Conservation (phyloP, 2,113 vertebrate species). For the Nanorana parkeri region DNA sequence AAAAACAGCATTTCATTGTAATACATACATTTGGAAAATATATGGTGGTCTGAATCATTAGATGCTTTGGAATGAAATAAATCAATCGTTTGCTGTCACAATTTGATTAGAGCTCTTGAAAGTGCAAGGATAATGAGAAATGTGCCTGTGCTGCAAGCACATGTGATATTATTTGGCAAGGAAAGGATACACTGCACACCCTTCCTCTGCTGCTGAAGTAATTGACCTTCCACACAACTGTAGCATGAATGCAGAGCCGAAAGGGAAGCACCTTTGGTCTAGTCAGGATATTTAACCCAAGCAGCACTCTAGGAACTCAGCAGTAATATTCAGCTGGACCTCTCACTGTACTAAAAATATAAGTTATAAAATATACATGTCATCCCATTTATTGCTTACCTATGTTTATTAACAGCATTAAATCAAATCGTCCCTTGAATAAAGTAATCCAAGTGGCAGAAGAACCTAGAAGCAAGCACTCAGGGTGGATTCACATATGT, state of each 20-base stretch:
- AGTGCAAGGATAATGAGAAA: slow-evolving; percentile 20
- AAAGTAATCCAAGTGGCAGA: too few species aligned
- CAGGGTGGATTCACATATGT: too few species aligned
- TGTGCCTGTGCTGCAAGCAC: slow-evolving; percentile 2
- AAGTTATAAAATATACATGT: too few species aligned
- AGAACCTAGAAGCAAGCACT: too few species aligned
- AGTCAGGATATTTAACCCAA: slow-evolving; percentile 29
- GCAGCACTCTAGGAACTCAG: slow-evolving; percentile 16
- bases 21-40: too few species aligned
- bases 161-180: slow-evolving; percentile 47
- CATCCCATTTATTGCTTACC: too few species aligned
- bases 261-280: slow-evolving; percentile 52
- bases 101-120: not conserved
- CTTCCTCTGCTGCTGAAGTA: slow-evolving; percentile 46
- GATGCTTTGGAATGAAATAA: not conserved
- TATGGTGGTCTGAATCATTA: too few species aligned
- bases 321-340: not conserved
- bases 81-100: not conserved
- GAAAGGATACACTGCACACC: slow-evolving; percentile 50
- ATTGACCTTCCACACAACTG: slow-evolving; percentile 45
- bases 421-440: too few species aligned
- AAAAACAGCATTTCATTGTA: too few species aligned
- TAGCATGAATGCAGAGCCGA: slow-evolving; percentile 35
- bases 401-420: too few species aligned
- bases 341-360: too few species aligned